These are phyloP conservation scores for Andrena bucephala DNA, from an alignment of 2,888 invertebrate genomes.

Conservation along the genomic window DNA sequence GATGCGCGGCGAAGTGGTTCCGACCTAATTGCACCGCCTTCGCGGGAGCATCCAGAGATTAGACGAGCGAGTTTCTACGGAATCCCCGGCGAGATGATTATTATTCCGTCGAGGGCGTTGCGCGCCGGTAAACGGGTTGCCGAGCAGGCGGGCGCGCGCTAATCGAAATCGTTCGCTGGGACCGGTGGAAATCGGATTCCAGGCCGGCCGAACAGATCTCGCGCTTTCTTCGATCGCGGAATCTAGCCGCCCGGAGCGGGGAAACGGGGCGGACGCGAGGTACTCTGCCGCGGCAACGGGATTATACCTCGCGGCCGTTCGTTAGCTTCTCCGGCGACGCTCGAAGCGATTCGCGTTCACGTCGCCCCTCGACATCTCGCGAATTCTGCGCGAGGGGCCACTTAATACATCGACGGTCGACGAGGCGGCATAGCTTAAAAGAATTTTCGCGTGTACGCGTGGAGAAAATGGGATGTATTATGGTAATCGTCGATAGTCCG, in stretches of 20 bases:
- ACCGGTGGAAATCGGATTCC: neutral
- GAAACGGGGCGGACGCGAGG: neutral
- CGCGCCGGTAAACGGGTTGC: neutral
- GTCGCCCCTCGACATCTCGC: neutral
- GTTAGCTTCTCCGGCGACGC: constrained; percentile 14
- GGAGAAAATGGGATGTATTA: constrained; percentile 49
- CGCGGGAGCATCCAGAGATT: neutral
- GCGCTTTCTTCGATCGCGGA: neutral
- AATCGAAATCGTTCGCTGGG: constrained; percentile 6
- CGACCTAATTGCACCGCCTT: constrained; percentile 15
- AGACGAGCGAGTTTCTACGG: neutral
- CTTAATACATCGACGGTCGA: neutral
- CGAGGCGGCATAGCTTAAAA: constrained; percentile 21
- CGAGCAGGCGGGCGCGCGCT: neutral
- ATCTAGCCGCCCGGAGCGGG: neutral
- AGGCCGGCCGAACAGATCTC: neutral
- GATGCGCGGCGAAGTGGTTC: neutral
- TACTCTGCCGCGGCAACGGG: neutral
- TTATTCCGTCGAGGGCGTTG: constrained; percentile 9
- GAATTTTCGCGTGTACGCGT: constrained; percentile 17
- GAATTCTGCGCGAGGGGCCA: neutral
- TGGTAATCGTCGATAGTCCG: constrained; percentile 47
- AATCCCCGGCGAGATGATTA: neutral
- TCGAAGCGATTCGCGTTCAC: neutral
- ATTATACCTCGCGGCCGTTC: constrained; percentile 13